Percentiles rank a stretch among this genome's conserved stretches.
phyloP scores from a whole-genome alignment of 2,888 invertebrate species.

The Philereme vetulata region DNA sequence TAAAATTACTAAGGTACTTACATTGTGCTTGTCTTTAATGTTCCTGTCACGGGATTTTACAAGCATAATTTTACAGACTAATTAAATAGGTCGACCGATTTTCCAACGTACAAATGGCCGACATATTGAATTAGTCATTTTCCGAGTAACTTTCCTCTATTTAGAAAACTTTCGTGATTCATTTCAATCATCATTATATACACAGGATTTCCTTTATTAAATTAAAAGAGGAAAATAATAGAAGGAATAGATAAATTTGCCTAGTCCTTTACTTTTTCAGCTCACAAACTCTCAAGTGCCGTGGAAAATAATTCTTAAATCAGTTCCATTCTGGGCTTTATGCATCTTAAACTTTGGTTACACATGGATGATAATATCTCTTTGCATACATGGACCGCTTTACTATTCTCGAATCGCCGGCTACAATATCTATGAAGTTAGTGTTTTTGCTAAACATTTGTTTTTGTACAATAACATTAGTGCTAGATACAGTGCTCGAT shows the following conservation, averaged over 20 bases:
- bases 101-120: too few species aligned
- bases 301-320: constrained; percentile 67
- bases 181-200: too few species aligned
- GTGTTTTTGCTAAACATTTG: constrained; percentile 35
- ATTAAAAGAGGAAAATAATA: too few species aligned
- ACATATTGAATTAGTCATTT: too few species aligned
- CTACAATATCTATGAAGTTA: constrained; percentile 67
- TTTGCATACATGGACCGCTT: constrained; percentile 70
- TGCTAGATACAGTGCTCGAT: not conserved
- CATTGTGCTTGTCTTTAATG: too few species aligned
- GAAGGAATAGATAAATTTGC: too few species aligned
- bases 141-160: not conserved
- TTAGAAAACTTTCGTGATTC: not conserved
- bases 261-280: constrained; percentile 48
- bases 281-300: constrained; percentile 68
- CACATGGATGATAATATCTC: constrained; percentile 74
- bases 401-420: constrained; percentile 62
- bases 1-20: too few species aligned
- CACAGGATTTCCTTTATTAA: too few species aligned
- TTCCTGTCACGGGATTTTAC: too few species aligned
- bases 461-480: constrained; percentile 3
- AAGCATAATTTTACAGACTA: too few species aligned
- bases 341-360: constrained; percentile 75
- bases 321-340: constrained; percentile 70
- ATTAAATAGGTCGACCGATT: too few species aligned